Base-by-base conservation (phyloP, 2,797 vertebrate genomes). In the Eulemur rubriventer region DNA sequence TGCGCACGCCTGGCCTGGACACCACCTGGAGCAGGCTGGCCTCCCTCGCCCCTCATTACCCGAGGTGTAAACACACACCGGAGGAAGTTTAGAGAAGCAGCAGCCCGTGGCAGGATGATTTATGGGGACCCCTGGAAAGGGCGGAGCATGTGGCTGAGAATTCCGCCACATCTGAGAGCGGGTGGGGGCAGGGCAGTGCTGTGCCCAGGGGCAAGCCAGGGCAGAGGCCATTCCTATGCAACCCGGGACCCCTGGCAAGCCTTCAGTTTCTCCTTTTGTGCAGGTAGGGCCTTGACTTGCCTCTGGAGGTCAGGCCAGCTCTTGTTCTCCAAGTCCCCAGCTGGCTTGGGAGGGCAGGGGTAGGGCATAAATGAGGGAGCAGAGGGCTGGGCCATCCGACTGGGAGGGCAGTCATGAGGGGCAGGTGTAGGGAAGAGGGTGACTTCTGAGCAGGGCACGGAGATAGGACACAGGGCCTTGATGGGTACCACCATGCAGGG, bases 21-120 rank as follows among this genome's bases (percentile, higher is more conserved):
- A 33, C 73, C 91, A 82, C 93, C 93, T 97, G 92, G 94, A 93
- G 57, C 76, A 88, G 67, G 75, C 93, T 65, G 83, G 83, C 97
- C 82, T 92, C 59, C 89, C 92, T 83, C 7, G 4, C 84, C 96
- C 95, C 94, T 97, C 95, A 61, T 97, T 96, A 93, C 75, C 91
- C 24, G 0, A 87, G 76, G 92, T 92, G 24, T 97, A 97, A 97
- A 97, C 95, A 98, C 38, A 43, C 48, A 50, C 2, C 0, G 1
- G 73, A 96, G 96, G 97, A 95, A 97, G 97, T 96, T 97, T 95
- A 97, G 96, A 95, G 98, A 95, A 97, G 96, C 91, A 88, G 91
- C 89, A 76, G 96, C 89, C 88, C 26, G 0, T 96, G 87, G 94
- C 97, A 95, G 94, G 43, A 86, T 96, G 94, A 96, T 96, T 97